Evolutionary conservation across 2,888 invertebrate genomes (phyloP).

Genomic region (Agonum fuliginosum): DNA sequence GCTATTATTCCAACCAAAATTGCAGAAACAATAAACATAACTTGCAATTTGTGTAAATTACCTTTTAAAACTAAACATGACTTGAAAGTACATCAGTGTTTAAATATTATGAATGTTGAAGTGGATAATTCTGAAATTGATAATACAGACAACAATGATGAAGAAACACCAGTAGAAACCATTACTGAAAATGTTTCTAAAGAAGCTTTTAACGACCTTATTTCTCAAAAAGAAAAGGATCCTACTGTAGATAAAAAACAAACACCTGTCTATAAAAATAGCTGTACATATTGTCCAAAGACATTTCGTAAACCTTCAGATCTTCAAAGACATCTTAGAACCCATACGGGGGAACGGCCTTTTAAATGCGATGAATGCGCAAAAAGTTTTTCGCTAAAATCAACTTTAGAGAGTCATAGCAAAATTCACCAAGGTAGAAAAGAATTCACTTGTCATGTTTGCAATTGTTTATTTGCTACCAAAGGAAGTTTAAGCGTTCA

Average conservation of each 20-base stretch:
- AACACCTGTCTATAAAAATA: conserved; percentile 37
- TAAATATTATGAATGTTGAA: conserved; percentile 41
- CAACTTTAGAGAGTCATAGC: conserved; percentile 78
- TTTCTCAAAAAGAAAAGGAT: conserved; percentile 22
- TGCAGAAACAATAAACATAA: background rate
- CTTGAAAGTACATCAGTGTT: conserved; percentile 47
- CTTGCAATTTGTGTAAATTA: conserved; percentile 52
- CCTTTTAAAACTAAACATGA: conserved; percentile 36
- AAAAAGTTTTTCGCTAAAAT: conserved; percentile 79
- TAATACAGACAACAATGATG: conserved; percentile 1
- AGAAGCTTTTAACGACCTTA: conserved; percentile 20
- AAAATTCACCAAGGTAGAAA: conserved; percentile 77
- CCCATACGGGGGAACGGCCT: conserved; percentile 82
- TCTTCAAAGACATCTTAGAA: conserved; percentile 79
- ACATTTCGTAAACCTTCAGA: conserved; percentile 82
- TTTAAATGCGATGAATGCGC: conserved; percentile 76
- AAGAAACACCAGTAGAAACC: background rate
- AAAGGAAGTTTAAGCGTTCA: conserved; percentile 81
- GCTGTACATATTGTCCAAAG: conserved; percentile 77
- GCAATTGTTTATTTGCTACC: conserved; percentile 78
- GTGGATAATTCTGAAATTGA: background rate
- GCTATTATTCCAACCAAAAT: conserved; percentile 9
- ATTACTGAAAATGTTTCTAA: conserved; percentile 1
- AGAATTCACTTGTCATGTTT: conserved; percentile 78
- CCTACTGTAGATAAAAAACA: background rate